Conservation (phyloP, 2,888 invertebrate genomes). For the Luffia ferchaultella region DNA sequence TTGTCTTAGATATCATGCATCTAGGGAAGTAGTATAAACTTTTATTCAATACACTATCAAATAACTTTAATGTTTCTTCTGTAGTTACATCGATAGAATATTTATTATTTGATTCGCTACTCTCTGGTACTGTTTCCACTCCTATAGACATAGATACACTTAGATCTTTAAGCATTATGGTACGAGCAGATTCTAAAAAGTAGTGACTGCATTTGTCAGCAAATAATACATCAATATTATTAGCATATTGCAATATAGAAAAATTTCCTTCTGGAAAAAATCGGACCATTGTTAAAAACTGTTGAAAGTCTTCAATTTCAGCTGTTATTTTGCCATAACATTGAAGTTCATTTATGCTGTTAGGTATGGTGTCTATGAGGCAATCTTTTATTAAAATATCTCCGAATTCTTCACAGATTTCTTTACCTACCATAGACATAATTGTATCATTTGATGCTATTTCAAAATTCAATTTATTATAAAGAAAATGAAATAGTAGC, state of each 20-base stretch:
- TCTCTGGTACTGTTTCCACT: constrained; percentile 43
- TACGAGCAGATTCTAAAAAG: constrained; percentile 72
- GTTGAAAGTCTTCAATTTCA: constrained; percentile 73
- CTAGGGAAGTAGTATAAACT: constrained; percentile 58
- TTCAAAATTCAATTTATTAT: constrained; percentile 58
- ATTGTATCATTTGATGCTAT: constrained; percentile 46
- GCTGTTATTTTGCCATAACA: constrained; percentile 69
- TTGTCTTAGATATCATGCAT: constrained; percentile 69
- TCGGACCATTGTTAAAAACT: constrained; percentile 63
- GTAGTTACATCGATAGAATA: constrained; percentile 19
- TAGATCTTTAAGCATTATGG: constrained; percentile 82
- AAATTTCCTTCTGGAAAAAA: constrained; percentile 65
- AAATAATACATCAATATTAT: constrained; percentile 78
- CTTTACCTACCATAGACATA: constrained; percentile 62
- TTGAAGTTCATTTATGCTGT: constrained; percentile 74
- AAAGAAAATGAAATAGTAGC: constrained; percentile 64
- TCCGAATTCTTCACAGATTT: constrained; percentile 67
- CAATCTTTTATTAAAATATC: constrained; percentile 76
- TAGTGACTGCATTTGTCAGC: constrained; percentile 79
- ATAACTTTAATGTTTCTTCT: constrained; percentile 43
- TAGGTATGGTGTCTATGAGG: constrained; percentile 78
- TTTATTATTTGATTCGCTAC: constrained; percentile 10
- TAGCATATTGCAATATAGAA: constrained; percentile 73
- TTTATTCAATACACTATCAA: constrained; percentile 46
- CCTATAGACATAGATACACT: constrained; percentile 73